A percentile compares a stretch with the other conserved stretches of the same genome.
Evolutionary conservation across 2,797 vertebrate genomes (phyloP).

Genomic region (Spinus pinus): DNA sequence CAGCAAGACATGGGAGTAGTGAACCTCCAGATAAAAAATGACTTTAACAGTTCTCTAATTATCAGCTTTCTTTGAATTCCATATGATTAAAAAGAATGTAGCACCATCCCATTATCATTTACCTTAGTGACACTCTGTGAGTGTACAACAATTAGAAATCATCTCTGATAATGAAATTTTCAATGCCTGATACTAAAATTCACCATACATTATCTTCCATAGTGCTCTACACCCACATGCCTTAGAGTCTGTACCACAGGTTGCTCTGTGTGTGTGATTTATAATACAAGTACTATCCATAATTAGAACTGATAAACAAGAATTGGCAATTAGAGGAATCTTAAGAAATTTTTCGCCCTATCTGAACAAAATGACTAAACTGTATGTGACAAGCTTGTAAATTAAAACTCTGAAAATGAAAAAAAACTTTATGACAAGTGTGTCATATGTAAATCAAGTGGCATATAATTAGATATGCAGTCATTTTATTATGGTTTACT

Average conservation of each 20-base stretch:
- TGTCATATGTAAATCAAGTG: slow-evolving; percentile 1
- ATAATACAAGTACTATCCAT: background rate
- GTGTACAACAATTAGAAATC: background rate
- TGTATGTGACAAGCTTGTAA: slow-evolving; percentile 23
- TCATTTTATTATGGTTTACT: background rate
- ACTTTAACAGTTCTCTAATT: background rate
- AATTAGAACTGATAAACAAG: slow-evolving; percentile 39
- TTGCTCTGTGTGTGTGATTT: background rate
- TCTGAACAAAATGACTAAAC: slow-evolving; percentile 18
- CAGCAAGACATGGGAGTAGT: background rate
- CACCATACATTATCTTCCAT: background rate
- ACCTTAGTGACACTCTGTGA: background rate
- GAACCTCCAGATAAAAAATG: background rate
- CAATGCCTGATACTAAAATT: background rate
- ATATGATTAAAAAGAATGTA: background rate
- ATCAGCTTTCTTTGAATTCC: background rate
- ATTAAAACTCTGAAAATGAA: slow-evolving; percentile 19
- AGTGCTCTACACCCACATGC: background rate
- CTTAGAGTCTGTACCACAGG: background rate
- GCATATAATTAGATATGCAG: background rate
- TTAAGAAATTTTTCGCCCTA: background rate
- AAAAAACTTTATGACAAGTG: background rate
- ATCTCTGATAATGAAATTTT: background rate
- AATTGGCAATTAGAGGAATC: slow-evolving; percentile 8
- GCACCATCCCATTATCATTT: background rate